Evolutionary conservation across 1,140 invertebrate genomes (phyloP).

Genomic region (Agrypnia vestita): DNA sequence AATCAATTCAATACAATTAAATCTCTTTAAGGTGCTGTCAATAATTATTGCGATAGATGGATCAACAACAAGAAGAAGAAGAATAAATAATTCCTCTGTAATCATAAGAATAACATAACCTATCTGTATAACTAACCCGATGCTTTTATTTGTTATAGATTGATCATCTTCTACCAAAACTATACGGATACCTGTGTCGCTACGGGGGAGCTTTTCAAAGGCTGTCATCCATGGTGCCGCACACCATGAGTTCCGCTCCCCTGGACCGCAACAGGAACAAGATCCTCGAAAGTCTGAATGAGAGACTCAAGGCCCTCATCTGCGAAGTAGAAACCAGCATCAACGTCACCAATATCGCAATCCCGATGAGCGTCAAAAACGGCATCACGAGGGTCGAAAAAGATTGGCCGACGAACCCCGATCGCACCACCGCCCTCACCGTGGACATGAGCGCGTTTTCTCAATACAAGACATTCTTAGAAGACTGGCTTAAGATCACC

Average conservation of each 20-base stretch:
- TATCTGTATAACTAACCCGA: no score
- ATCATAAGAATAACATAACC: no score
- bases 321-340: constrained; percentile 46
- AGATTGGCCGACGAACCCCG: constrained; percentile 26
- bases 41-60: no score
- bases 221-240: constrained; percentile 1
- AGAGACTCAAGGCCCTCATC: background rate
- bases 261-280: background rate
- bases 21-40: no score
- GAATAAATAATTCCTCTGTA: no score
- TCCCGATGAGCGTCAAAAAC: background rate
- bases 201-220: constrained; percentile 39
- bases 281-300: constrained; percentile 1
- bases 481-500: constrained; percentile 32
- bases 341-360: constrained; percentile 5
- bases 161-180: constrained; percentile 22
- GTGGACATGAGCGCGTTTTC: constrained; percentile 23
- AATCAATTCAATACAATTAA: no score
- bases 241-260: constrained; percentile 19
- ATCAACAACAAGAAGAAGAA: no score
- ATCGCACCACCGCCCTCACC: constrained; percentile 8
- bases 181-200: constrained; percentile 4
- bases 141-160: constrained; percentile 51
- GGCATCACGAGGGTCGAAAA: background rate
- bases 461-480: constrained; percentile 30